Conservation (phyloP, 2,797 vertebrate species). For the Manis javanica region DNA sequence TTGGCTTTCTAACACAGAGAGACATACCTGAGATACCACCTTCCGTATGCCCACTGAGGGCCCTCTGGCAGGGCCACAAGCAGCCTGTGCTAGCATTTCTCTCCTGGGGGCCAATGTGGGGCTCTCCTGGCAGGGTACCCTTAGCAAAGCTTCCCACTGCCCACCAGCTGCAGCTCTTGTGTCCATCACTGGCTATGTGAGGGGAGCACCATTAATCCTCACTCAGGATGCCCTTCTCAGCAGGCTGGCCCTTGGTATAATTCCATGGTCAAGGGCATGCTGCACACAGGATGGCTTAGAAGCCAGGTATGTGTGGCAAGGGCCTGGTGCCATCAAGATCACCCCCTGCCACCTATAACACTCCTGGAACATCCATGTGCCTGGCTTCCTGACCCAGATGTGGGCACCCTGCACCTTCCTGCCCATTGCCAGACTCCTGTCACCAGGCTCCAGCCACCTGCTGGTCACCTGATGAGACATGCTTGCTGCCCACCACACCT, state of each 20-base stretch:
- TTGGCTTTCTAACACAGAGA: not conserved
- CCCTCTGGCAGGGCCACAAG: not conserved
- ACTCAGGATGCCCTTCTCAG: not conserved
- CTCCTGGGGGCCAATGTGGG: fast-evolving
- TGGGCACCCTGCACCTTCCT: not conserved
- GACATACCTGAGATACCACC: not conserved
- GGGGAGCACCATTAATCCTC: fast-evolving
- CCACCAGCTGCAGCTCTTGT: not conserved
- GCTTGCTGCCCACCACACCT: not conserved
- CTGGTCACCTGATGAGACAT: slow-evolving; percentile 44
- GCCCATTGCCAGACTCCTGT: not conserved
- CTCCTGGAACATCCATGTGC: fast-evolving
- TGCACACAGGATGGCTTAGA: not conserved
- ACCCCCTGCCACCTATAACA: not conserved
- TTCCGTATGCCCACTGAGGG: not conserved
- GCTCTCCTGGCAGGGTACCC: not conserved
- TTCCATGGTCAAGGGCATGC: not conserved
- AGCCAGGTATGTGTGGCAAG: not conserved
- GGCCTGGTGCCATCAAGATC: fast-evolving
- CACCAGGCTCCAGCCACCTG: not conserved
- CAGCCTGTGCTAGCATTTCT: not conserved
- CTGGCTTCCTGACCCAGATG: not conserved
- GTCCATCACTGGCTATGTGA: fast-evolving
- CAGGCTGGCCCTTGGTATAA: not conserved
- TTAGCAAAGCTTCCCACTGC: not conserved